Percentiles rank a stretch among this genome's conserved stretches.
phyloP scores from a whole-genome alignment of 2,113 vertebrate genomes.

The Xiphias gladius region DNA sequence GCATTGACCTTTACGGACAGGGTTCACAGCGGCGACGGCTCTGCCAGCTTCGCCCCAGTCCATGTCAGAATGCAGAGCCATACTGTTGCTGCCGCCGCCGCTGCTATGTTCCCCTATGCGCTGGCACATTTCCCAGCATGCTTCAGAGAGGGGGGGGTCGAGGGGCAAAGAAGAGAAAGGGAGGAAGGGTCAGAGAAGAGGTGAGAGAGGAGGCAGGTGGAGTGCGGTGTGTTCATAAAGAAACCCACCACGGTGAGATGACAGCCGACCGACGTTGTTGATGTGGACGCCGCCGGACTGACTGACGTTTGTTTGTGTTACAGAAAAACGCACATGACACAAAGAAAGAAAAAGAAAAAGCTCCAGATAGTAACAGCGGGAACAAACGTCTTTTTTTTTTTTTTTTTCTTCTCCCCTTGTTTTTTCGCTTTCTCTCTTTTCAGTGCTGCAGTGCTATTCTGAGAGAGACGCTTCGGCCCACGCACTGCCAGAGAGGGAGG shows the following conservation, averaged over 20 bases:
- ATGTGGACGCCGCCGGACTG: background rate
- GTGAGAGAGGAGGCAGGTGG: background rate
- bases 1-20: slow-evolving; percentile 65
- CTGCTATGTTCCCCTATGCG: slow-evolving; percentile 48
- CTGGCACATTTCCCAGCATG: slow-evolving; percentile 72
- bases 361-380: background rate
- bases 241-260: background rate
- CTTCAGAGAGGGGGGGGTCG: slow-evolving; percentile 43
- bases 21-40: slow-evolving; percentile 53
- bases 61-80: slow-evolving; percentile 23
- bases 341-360: background rate
- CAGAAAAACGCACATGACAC: background rate
- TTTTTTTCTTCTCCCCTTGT: background rate
- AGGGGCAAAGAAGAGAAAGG: slow-evolving; percentile 10
- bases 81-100: slow-evolving; percentile 17
- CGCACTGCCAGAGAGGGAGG: slow-evolving; percentile 61
- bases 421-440: slow-evolving; percentile 43
- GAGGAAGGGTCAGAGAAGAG: slow-evolving; percentile 4
- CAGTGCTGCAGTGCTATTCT: slow-evolving; percentile 74
- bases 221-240: too few species aligned
- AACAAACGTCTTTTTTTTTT: slow-evolving; percentile 11
- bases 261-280: too few species aligned
- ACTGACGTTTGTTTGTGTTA: slow-evolving; percentile 3
- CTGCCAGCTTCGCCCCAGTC: slow-evolving; percentile 49
- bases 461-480: slow-evolving; percentile 73